Percentiles rank a stretch among this genome's conserved stretches.
Evolutionary conservation across 2,113 vertebrate genomes (phyloP).

Genomic region (Cygnus buccinator): DNA sequence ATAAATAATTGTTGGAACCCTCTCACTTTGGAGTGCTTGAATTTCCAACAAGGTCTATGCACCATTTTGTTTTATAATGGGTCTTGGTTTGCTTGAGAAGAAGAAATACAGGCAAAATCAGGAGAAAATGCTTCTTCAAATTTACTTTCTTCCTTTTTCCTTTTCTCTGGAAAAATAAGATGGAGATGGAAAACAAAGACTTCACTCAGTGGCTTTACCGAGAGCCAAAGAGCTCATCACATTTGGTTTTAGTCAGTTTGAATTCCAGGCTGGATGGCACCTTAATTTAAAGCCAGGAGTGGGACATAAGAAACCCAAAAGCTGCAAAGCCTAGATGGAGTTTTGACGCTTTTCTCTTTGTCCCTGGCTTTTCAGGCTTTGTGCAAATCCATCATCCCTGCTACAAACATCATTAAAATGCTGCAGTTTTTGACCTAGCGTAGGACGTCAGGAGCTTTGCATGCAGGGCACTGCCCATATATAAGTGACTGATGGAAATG

Average conservation of each 20-base stretch:
- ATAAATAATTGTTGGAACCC: background rate
- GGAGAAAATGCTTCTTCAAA: background rate
- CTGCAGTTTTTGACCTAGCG: background rate
- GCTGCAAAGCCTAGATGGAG: background rate
- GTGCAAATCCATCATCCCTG: background rate
- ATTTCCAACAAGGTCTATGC: background rate
- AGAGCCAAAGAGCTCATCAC: background rate
- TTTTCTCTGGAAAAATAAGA: background rate
- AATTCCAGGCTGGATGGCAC: background rate
- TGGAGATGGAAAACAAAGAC: background rate
- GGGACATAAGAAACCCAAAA: background rate
- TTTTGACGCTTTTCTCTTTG: background rate
- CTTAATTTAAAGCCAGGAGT: background rate
- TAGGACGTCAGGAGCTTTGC: background rate
- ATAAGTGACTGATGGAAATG: constrained; percentile 27
- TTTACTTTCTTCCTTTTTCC: background rate
- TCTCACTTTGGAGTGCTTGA: background rate
- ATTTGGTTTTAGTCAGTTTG: background rate
- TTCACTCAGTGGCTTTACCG: background rate
- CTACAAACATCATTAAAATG: background rate
- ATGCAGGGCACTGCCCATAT: background rate
- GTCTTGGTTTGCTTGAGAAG: background rate
- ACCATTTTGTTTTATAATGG: background rate
- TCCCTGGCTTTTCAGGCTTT: background rate
- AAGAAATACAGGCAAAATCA: background rate